Evolutionary conservation across 2,797 vertebrate species (phyloP), one percentile per base, ranked within the genome.

Genomic region (Onychomys leucogaster): DNA sequence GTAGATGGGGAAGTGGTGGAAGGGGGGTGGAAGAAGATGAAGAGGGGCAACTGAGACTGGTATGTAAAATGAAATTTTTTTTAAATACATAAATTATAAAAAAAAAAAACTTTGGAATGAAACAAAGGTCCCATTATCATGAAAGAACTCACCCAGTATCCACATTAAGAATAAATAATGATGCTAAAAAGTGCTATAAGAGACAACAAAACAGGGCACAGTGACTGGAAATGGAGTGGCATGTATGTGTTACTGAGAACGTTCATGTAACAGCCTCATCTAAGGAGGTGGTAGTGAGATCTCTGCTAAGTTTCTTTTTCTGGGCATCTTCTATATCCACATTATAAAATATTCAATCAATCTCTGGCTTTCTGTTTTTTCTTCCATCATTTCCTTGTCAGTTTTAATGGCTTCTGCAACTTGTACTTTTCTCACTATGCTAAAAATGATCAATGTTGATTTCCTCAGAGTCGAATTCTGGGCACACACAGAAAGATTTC

Each of bases 361-460:
- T 69, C 63, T 84, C 65, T 61, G 21, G 17, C 8, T 59, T 10
- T 27, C 43, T 23, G 37, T 76, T 57, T 43, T 90, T 94, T 9
- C 32, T 19, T 93, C 59, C 9, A 65, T 52, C 67, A 94, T 93
- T 97, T 46, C 2, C 23, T 86, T 76, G 25, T 91, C 80, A 87
- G 77, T 61, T 94, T 87, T 63, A 92, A 89, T 63, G 65, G 86
- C 27, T 41, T 76, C 0, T 81, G 43, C 87, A n/a, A 32, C 63
- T 94, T 93, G 32, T 14, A 75, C 29, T 89, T 89, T 91, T 59
- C 55, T 37, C 34, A 17, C 93, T 75, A 49, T 80, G 21, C 34
- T 90, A 84, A 83, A 82, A 77, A 89, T 59, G 14, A 86, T 95
- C 75, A 86, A 46, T 67, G 32, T 23, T 78, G n/a, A 94, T 90